Evolutionary conservation across 2,113 vertebrate genomes (phyloP).

Genomic region (Mixornis gularis): DNA sequence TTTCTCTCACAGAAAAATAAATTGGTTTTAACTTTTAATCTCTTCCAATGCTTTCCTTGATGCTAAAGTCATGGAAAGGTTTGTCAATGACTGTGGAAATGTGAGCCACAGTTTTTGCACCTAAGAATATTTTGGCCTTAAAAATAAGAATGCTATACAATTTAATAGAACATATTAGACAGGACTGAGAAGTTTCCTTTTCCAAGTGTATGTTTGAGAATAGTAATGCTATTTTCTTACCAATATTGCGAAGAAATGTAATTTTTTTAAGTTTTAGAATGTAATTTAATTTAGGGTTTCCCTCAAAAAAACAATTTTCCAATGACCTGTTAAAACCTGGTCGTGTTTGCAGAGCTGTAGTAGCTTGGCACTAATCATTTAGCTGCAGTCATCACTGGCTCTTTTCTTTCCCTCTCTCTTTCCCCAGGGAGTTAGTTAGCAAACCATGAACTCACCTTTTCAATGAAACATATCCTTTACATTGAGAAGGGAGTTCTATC

Average conservation of each 20-base stretch:
- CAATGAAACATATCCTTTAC: not conserved
- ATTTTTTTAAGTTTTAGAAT: not conserved
- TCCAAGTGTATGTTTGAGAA: not conserved
- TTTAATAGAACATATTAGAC: not conserved
- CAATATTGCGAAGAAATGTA: not conserved
- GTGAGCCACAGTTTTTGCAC: not conserved
- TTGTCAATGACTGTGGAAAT: not conserved
- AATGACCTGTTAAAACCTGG: not conserved
- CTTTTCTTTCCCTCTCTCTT: not conserved
- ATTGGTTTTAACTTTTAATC: not conserved
- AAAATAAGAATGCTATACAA: not conserved
- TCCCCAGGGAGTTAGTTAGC: not conserved
- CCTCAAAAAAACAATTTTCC: not conserved
- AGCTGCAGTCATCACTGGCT: not conserved
- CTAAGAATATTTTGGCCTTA: not conserved
- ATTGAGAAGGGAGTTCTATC: not conserved
- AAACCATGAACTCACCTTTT: not conserved
- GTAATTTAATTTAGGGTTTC: not conserved
- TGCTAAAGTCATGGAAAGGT: not conserved
- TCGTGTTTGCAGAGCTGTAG: not conserved
- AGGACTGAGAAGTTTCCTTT: not conserved
- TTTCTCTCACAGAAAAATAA: not conserved
- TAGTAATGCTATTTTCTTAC: not conserved
- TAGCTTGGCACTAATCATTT: not conserved
- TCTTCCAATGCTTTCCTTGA: not conserved